Evolutionary conservation across 2,113 vertebrate species (phyloP).

Genomic region (Galeopterus variegatus): DNA sequence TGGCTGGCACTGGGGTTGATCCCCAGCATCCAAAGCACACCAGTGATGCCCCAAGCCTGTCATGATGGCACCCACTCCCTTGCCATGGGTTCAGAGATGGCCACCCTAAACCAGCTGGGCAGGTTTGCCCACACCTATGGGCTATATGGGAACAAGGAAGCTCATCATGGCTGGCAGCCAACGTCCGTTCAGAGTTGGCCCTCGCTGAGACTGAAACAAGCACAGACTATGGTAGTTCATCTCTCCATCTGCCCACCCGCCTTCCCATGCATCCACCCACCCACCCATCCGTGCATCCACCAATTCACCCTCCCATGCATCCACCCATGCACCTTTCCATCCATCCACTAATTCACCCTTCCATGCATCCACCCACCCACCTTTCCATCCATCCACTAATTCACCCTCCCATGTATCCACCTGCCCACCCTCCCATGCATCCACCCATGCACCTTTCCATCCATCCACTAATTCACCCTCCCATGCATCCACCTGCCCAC

Average conservation of each 20-base stretch:
- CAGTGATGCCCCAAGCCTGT: neutral
- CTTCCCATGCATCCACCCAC: neutral
- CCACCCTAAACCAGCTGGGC: neutral
- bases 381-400: neutral
- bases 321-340: neutral
- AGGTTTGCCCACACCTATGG: fast-evolving
- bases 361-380: neutral
- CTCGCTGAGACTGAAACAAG: neutral
- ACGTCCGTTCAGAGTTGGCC: neutral
- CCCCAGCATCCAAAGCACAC: neutral
- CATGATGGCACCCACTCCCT: fast-evolving
- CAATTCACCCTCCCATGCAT: neutral
- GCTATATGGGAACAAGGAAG: neutral
- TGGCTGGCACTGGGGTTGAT: neutral
- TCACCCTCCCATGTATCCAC: neutral
- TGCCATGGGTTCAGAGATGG: neutral
- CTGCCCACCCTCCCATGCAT: neutral
- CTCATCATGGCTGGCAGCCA: neutral
- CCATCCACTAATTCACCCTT: too few species aligned
- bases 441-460: too few species aligned
- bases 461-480: too few species aligned
- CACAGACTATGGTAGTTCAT: fast-evolving
- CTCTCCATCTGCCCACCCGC: neutral
- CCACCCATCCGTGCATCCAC: fast-evolving
- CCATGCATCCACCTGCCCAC: too few species aligned